Evolutionary conservation across 2,797 vertebrate genomes (phyloP), one percentile per base, ranked within the genome.

Genomic region (Molossus alvarezi): DNA sequence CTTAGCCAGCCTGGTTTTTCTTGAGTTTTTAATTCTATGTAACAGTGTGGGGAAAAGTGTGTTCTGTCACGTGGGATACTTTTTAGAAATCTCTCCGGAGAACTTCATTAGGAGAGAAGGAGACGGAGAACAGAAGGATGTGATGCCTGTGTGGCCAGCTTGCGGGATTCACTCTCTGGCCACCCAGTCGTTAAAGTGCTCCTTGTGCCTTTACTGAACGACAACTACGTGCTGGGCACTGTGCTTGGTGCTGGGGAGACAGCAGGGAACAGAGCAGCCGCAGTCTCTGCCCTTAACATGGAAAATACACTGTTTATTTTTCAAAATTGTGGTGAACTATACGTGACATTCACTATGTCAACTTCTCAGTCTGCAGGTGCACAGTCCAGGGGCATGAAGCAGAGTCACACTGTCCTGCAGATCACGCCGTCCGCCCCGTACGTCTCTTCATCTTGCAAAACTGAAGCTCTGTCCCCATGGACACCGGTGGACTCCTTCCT

Each of bases 361-460:
- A 25, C 45, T 2, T 65, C 53, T 1, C 62, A 25, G 0, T 6
- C 10, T n/a, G 13, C 10, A 9, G 11, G 51, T 15, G 60, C 2
- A 0, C 33, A 2, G 75, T 6, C 69, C 20, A 25, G 7, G 25
- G 18, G 25, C 62, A 8, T 2, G 1, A 8, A 10, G 25, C 6
- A 17, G 33, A 11, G n/a, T 11, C 17, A 25, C 53, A 2, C 23
- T 0, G 62, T 4, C 4, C 1, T 45, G 73, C 41, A 3, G 21
- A 1, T 9, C 13, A 17, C 75, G 51, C 18, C 48, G 2, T 45
- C 13, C 37, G 1, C 33, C 4, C 37, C 0, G 12, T 13, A 15
- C 23, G 58, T 1, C 55, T 69, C 29, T 15, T 17, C 84, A 33
- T 33, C 58, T 37, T 53, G 37, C 53, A 33, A 23, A 57, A 71